A percentile compares a stretch with the other conserved stretches of the same genome.
phyloP scores from a whole-genome alignment of 2,113 vertebrate genomes.

The Pterocles burchelli region DNA sequence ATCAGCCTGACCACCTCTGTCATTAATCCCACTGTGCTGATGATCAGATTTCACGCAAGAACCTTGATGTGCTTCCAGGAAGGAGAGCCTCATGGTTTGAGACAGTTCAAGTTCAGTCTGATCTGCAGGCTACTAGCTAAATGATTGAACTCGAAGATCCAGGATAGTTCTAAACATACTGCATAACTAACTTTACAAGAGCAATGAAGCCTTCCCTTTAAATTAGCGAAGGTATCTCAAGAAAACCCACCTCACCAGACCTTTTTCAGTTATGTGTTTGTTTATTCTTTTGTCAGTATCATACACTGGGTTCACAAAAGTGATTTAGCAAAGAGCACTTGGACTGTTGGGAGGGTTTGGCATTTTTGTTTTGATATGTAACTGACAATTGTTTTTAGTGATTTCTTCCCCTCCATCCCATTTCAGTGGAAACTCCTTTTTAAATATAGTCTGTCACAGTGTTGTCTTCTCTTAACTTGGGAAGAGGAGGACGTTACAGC shows the following conservation, averaged over 20 bases:
- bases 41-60: conserved; percentile 50
- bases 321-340: background rate
- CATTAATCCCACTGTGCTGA: conserved; percentile 18
- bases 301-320: background rate
- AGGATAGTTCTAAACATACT: background rate
- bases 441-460: background rate
- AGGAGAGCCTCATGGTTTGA: background rate
- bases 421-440: background rate
- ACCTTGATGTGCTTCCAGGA: conserved; percentile 54
- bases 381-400: background rate
- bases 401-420: background rate
- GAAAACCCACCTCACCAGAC: background rate
- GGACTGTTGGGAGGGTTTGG: background rate
- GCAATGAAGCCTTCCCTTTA: background rate
- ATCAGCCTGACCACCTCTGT: conserved; percentile 31
- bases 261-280: background rate
- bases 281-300: background rate
- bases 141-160: background rate
- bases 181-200: background rate
- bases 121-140: background rate
- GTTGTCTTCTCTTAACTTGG: background rate
- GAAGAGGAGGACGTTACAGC: background rate
- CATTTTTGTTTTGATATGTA: background rate
- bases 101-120: background rate
- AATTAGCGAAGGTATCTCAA: background rate